Percentiles rank a stretch among this genome's conserved stretches.
phyloP scores from a whole-genome alignment of 2,888 invertebrate genomes.

The Epinotia ramella region DNA sequence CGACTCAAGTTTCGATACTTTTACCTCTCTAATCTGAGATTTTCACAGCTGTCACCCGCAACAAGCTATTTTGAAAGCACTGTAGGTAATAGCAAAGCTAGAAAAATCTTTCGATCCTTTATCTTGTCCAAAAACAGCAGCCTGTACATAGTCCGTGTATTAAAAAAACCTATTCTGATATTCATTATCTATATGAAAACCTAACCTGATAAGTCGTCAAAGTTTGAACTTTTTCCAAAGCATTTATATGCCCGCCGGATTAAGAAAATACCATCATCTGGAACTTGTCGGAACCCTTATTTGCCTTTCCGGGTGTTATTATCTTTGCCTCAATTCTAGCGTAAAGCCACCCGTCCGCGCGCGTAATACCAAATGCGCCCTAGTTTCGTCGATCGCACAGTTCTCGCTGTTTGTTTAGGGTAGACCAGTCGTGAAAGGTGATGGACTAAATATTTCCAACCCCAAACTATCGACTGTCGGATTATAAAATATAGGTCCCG shows the following conservation, averaged over 20 bases:
- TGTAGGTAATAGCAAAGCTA: too few relatives aligned
- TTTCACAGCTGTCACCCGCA: too few relatives aligned
- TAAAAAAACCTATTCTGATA: not conserved
- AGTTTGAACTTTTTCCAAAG: not conserved
- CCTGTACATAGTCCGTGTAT: not conserved
- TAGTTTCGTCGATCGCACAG: constrained; percentile 76
- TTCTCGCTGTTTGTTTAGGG: constrained; percentile 82
- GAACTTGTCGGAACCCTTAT: constrained; percentile 78
- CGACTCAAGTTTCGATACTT: too few relatives aligned
- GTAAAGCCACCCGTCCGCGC: constrained; percentile 79
- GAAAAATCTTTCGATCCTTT: too few relatives aligned
- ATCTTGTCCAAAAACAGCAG: too few relatives aligned
- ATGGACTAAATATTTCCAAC: constrained; percentile 77
- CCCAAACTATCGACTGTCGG: constrained; percentile 57
- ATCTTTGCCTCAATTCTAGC: constrained; percentile 80
- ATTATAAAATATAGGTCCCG: constrained; percentile 64
- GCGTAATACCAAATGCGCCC: constrained; percentile 84
- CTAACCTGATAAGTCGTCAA: not conserved
- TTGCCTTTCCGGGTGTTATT: constrained; percentile 80
- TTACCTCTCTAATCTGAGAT: too few relatives aligned
- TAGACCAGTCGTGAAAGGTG: constrained; percentile 69
- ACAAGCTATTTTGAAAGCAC: too few relatives aligned
- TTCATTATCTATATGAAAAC: not conserved
- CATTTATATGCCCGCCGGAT: constrained; percentile 59
- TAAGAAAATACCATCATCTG: constrained; percentile 79